Percentiles rank a stretch among this genome's conserved stretches.
Conservation (phyloP, 1,140 invertebrate species). For the Dreissena rostriformis region DNA sequence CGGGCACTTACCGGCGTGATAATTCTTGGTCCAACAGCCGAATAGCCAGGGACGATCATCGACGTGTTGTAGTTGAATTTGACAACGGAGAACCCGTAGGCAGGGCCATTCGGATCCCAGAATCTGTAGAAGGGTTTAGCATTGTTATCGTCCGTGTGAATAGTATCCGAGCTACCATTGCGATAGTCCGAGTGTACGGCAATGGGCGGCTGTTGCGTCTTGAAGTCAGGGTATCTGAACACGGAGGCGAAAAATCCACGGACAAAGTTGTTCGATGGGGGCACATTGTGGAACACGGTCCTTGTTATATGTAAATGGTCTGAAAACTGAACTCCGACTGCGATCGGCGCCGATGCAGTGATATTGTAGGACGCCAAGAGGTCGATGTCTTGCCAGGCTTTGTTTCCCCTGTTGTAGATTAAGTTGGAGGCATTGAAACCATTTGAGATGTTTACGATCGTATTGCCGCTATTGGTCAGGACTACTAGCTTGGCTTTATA, state of each 20-base stretch:
- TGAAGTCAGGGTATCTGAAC: no score
- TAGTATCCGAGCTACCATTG: no score
- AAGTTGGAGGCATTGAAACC: constrained; percentile 26
- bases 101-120: no score
- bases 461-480: constrained; percentile 30
- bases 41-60: no score
- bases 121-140: no score
- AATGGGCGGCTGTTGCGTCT: no score
- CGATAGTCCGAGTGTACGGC: no score
- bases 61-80: no score
- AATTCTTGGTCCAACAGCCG: no score
- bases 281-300: not conserved
- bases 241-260: not conserved
- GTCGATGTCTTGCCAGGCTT: constrained; percentile 14
- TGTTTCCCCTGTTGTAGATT: constrained; percentile 27
- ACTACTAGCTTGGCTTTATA: constrained; percentile 16
- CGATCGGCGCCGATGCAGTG: not conserved
- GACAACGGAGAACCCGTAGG: no score
- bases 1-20: no score
- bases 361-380: not conserved
- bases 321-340: not conserved
- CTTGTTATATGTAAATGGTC: not conserved
- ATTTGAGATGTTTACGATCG: constrained; percentile 20
- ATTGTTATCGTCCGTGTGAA: no score
- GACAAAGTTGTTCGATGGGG: not conserved